Conservation (phyloP, 2,113 vertebrate genomes). For the Tupaia chinensis region DNA sequence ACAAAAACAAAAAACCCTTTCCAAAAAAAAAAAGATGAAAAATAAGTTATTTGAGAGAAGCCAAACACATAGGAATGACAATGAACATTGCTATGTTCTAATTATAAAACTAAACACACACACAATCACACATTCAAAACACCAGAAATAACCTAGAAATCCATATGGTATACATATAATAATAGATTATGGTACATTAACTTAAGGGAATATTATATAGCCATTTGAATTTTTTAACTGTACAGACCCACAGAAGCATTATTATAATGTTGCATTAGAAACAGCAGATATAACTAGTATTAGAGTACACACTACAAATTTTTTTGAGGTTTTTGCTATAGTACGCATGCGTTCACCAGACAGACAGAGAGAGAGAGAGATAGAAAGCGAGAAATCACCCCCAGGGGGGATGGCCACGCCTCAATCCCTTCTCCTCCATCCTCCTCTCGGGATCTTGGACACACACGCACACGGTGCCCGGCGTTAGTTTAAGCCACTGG, state of each 20-base stretch:
- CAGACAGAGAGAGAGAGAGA: too few relatives aligned
- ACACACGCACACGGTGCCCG: too few relatives aligned
- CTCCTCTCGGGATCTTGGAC: too few relatives aligned
- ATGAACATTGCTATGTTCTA: neutral
- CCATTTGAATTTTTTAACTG: neutral
- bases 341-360: too few relatives aligned
- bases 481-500: too few relatives aligned
- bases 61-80: neutral
- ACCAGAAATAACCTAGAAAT: neutral
- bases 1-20: too few relatives aligned
- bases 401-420: too few relatives aligned
- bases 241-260: neutral
- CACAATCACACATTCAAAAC: neutral
- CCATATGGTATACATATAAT: neutral
- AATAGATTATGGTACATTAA: neutral
- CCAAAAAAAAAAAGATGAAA: neutral
- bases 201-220: neutral
- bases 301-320: neutral
- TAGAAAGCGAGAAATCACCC: too few relatives aligned
- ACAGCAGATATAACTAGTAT: neutral
- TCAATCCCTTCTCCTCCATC: too few relatives aligned
- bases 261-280: slow-evolving; percentile 36
- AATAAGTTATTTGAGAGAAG: slow-evolving; percentile 37
- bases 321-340: too few relatives aligned
- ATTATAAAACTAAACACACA: neutral